A percentile compares a stretch with the other conserved stretches of the same genome.
Conservation (phyloP, 2,113 vertebrate species). For the Sarotherodon lohbergeri region DNA sequence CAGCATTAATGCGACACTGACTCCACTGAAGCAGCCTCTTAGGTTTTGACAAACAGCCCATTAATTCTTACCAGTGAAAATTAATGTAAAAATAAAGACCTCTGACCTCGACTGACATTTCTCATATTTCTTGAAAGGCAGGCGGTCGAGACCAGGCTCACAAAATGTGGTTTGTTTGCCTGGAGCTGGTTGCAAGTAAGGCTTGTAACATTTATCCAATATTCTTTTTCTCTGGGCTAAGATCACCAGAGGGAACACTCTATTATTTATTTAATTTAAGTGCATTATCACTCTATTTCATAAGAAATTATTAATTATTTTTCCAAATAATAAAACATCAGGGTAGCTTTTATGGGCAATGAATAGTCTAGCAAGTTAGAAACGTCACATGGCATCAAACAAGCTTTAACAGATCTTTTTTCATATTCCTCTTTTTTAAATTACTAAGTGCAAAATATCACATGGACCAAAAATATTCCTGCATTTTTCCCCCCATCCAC, state of each 20-base stretch:
- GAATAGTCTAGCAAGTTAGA: neutral
- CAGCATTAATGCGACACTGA: neutral
- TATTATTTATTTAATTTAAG: neutral
- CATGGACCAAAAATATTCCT: neutral
- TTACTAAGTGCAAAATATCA: neutral
- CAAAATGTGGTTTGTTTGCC: neutral
- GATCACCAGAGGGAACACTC: neutral
- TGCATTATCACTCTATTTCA: neutral
- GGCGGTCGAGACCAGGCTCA: neutral
- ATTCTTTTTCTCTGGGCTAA: neutral
- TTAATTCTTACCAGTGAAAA: neutral
- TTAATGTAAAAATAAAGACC: neutral
- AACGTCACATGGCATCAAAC: neutral
- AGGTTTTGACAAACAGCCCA: conserved; percentile 3
- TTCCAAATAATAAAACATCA: neutral
- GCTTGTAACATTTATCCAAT: neutral
- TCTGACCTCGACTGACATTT: neutral
- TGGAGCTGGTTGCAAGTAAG: neutral
- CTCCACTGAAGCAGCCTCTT: neutral
- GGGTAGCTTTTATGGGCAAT: neutral
- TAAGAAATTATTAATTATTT: neutral
- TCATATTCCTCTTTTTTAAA: neutral
- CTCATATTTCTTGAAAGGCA: neutral
- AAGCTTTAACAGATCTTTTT: neutral
- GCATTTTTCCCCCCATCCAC: neutral